Evolutionary conservation across 2,113 vertebrate genomes (phyloP), one percentile per base, ranked within the genome.

Genomic region (Arvicanthis niloticus): DNA sequence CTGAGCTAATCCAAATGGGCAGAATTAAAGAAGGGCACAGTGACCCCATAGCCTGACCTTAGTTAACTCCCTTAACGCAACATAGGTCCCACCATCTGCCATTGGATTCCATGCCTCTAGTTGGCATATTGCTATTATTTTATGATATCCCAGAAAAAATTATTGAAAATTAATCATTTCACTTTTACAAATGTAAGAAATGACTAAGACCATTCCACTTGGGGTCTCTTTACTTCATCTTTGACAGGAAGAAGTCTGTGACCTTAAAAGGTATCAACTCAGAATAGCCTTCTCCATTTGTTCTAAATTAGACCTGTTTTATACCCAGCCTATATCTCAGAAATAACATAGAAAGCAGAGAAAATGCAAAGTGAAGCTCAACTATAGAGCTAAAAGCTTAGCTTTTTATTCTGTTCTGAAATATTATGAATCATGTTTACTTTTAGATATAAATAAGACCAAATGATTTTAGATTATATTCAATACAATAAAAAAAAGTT

Each of bases 401-500:
- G 37, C 94, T 91, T 40, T 72, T 65, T 9, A 10, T 51, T 53
- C 78, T 31, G n/a, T 75, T 93, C 37, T 94, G 31, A 96, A 95
- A 84, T 82, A 90, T 48, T 72, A n/a, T 53, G 31, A 77, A 56
- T 82, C 62, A 0, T 37, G 12, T 80, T 29, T 88, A 40, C 67
- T 85, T 86, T 80, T 90, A 96, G 89, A 72, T 70, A 81, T 40
- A 95, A 82, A n/a, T 84, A 96, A 78, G 88, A 92, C 40, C 31
- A 96, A 93, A 92, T 90, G 1, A 87, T 40, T 81, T 80, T 80
- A 73, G 40, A 78, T 68, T 85, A 85, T 31, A 94, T 87, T 94
- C 42, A 85, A 31, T 65, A 88, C 42, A 82, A 4, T 68, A 91
- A 94, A 80, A 0, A 89, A 22, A 88, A 53, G 26, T 42, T 72